Evolutionary conservation across 2,888 invertebrate genomes (phyloP).

Genomic region (Cremastinae sp.): DNA sequence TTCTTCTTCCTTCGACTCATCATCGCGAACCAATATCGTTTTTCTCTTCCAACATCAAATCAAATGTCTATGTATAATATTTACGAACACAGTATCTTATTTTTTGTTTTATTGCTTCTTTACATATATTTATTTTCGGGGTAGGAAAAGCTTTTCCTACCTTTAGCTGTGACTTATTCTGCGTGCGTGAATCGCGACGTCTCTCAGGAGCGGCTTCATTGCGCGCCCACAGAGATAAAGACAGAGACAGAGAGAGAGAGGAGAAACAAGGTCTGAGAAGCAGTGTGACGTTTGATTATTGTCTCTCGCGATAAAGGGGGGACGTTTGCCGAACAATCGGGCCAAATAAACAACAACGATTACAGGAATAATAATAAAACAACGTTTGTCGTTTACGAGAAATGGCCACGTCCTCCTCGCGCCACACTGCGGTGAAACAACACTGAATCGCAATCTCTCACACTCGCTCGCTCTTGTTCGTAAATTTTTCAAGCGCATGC

Average conservation of each 20-base stretch:
- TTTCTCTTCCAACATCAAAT: conserved; percentile 38
- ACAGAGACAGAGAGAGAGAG: conserved; percentile 30
- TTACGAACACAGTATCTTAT: conserved; percentile 45
- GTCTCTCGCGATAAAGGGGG: conserved; percentile 18
- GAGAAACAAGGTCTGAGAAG: conserved; percentile 22
- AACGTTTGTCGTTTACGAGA: conserved; percentile 24
- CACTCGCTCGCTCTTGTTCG: conserved; percentile 21
- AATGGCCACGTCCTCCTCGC: conserved; percentile 52
- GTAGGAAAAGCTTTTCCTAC: conserved; percentile 71
- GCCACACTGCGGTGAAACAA: conserved; percentile 56
- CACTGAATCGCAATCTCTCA: conserved; percentile 43
- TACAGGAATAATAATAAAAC: conserved; percentile 8
- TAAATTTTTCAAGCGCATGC: conserved; percentile 40
- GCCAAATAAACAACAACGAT: conserved; percentile 19
- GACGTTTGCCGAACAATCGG: conserved; percentile 23
- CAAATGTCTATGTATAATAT: conserved; percentile 30
- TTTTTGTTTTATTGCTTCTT: conserved; percentile 38
- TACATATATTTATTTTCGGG: conserved; percentile 57
- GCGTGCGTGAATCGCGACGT: conserved; percentile 54
- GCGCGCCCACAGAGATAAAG: conserved; percentile 60
- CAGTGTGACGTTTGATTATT: conserved; percentile 24
- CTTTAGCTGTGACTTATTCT: conserved; percentile 66
- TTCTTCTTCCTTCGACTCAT: conserved; percentile 36
- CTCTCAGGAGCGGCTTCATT: conserved; percentile 75
- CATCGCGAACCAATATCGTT: conserved; percentile 51